These are phyloP conservation scores for Chrysemys picta DNA, from an alignment of 2,113 vertebrate species.

Conservation along the genomic window DNA sequence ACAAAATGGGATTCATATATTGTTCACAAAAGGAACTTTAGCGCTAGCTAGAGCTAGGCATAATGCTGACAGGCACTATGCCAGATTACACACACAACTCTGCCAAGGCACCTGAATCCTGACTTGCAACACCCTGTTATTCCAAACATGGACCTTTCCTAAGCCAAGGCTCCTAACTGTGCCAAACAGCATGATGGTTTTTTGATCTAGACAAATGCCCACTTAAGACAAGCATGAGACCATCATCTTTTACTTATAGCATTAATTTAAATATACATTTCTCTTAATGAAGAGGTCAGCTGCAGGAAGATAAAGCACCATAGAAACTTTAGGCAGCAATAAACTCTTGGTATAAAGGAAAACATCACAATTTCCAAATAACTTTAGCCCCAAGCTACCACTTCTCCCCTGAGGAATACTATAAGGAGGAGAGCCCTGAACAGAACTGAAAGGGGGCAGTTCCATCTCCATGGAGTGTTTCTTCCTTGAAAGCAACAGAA, in stretches of 20 bases:
- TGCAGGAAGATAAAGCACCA: conserved; percentile 16
- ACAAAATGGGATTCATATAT: conserved; percentile 43
- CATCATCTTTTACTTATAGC: background rate
- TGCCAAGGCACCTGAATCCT: conserved; percentile 69
- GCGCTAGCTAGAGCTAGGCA: conserved; percentile 58
- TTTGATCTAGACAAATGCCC: conserved; percentile 52
- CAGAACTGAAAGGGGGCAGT: background rate
- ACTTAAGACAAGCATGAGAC: conserved; percentile 8
- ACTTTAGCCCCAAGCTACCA: background rate
- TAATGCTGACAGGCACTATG: conserved; percentile 56
- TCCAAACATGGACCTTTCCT: conserved; percentile 42
- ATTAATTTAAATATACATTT: background rate
- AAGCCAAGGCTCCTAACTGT: conserved; percentile 48
- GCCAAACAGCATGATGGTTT: conserved; percentile 49
- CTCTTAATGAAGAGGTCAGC: background rate
- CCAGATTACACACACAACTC: conserved; percentile 5
- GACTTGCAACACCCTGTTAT: conserved; percentile 60
- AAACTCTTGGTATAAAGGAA: background rate
- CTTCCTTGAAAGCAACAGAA: background rate
- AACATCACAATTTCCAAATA: background rate
- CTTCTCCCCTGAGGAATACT: background rate
- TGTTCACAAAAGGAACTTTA: conserved; percentile 49
- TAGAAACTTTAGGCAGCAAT: background rate
- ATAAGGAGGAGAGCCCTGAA: background rate
- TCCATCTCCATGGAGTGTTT: background rate